Conservation (phyloP, 2,113 vertebrate genomes). For the Podarcis muralis region DNA sequence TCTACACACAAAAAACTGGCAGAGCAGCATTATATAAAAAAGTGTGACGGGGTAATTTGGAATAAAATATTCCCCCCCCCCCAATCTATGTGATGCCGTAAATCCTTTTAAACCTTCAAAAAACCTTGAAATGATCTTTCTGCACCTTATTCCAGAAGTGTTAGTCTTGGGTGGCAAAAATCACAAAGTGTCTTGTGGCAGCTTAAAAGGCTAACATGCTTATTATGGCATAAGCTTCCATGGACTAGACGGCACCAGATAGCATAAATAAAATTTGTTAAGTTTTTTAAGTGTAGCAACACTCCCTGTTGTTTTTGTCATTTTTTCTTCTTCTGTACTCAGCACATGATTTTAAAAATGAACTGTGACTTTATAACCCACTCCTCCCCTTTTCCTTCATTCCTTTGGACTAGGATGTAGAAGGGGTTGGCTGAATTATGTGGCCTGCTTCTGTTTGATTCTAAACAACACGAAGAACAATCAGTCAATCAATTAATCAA, state of each 20-base stretch:
- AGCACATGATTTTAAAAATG: neutral
- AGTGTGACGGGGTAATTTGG: neutral
- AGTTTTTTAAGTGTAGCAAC: no score
- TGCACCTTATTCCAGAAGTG: neutral
- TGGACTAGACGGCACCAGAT: no score
- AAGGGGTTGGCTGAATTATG: neutral
- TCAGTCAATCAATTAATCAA: neutral
- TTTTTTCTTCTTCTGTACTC: neutral
- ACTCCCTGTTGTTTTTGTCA: no score
- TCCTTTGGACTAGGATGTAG: neutral
- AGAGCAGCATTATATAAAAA: neutral
- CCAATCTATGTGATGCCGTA: neutral
- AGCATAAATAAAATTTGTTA: no score
- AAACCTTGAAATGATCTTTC: neutral
- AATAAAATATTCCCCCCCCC: neutral
- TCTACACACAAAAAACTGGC: neutral
- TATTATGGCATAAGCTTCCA: no score
- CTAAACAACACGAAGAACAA: neutral
- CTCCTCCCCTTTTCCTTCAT: neutral
- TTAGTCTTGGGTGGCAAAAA: no score
- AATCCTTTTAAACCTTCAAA: neutral
- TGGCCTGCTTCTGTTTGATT: neutral
- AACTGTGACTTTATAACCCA: neutral
- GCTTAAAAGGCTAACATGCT: no score
- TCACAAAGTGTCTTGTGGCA: no score